These are phyloP conservation scores for Phylloscopus trochilus DNA, from an alignment of 2,113 vertebrate genomes.

Conservation along the genomic window DNA sequence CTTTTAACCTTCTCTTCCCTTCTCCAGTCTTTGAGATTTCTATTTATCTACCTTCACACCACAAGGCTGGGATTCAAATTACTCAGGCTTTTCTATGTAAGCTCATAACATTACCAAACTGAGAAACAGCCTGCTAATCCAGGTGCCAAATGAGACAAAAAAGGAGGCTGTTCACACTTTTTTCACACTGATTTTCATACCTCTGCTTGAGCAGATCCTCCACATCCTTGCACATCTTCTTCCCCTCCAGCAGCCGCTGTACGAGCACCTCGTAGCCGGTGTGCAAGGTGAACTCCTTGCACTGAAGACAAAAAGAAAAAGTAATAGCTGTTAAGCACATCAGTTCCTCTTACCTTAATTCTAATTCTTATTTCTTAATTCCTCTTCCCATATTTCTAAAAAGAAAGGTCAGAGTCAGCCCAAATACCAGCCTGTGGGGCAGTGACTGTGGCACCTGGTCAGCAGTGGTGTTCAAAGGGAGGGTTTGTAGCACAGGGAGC, in stretches of 20 bases:
- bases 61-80: neutral
- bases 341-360: neutral
- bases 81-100: neutral
- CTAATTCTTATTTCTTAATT: neutral
- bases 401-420: neutral
- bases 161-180: neutral
- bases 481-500: neutral
- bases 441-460: neutral
- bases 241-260: constrained; percentile 85
- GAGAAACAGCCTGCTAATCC: neutral
- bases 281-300: constrained; percentile 83
- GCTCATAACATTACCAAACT: neutral
- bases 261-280: constrained; percentile 83
- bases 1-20: neutral
- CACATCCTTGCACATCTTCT: constrained; percentile 91
- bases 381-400: neutral
- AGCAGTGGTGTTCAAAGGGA: neutral
- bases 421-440: fast-evolving
- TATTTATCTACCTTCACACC: neutral
- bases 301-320: constrained; percentile 69
- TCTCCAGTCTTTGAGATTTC: neutral
- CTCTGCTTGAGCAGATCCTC: constrained; percentile 93
- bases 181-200: constrained; percentile 47
- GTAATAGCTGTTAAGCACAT: neutral
- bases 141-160: neutral